These are phyloP conservation scores for Cephus nigrinus DNA, from an alignment of 2,888 invertebrate species.

Conservation along the genomic window DNA sequence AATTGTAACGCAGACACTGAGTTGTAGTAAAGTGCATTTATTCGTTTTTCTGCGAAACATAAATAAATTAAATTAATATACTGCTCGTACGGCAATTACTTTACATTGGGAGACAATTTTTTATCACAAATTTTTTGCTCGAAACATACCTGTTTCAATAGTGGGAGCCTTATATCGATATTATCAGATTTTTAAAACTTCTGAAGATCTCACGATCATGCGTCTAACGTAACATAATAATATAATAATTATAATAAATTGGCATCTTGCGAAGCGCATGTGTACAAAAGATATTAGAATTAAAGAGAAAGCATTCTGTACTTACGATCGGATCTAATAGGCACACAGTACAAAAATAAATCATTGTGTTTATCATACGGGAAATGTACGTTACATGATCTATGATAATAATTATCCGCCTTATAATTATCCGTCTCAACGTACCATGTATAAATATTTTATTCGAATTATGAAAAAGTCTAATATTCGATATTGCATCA, in stretches of 20 bases:
- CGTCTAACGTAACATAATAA: slow-evolving; percentile 54
- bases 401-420: neutral
- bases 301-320: neutral
- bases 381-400: neutral
- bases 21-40: neutral
- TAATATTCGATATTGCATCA: neutral
- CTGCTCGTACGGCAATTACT: neutral
- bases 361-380: neutral
- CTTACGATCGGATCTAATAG: neutral
- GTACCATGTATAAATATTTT: neutral
- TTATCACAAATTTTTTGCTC: slow-evolving; percentile 2
- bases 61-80: slow-evolving; percentile 2
- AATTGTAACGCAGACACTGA: neutral
- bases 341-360: neutral
- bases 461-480: neutral
- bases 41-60: neutral
- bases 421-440: neutral
- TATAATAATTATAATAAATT: neutral
- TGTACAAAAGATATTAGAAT: neutral
- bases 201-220: slow-evolving; percentile 35
- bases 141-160: neutral
- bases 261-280: neutral
- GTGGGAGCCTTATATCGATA: neutral
- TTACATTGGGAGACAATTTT: slow-evolving; percentile 1
- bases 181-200: slow-evolving; percentile 1